Conservation (phyloP, 2,888 invertebrate genomes). For the Nephrotoma appendiculata region DNA sequence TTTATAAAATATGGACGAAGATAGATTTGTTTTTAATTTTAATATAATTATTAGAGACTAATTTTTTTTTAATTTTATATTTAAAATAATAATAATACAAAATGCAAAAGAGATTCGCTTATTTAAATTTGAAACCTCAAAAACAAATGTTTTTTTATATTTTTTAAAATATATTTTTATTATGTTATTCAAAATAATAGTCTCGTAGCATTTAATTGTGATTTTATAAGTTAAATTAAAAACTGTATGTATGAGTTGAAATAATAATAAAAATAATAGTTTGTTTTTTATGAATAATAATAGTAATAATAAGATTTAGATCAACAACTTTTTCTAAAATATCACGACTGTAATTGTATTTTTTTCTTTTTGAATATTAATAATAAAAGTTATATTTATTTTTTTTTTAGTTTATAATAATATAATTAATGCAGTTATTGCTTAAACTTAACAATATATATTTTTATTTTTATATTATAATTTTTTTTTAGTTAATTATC, state of each 20-base stretch:
- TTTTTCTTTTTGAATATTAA: background rate
- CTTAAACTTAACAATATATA: conserved; percentile 3
- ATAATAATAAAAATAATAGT: background rate
- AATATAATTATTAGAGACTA: background rate
- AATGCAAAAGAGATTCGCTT: background rate
- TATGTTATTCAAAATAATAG: background rate
- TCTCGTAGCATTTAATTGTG: background rate
- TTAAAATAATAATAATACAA: background rate
- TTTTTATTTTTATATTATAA: background rate
- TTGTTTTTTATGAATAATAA: background rate
- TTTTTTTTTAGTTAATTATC: conserved; percentile 1
- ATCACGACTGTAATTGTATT: conserved; percentile 6
- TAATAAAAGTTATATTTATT: background rate
- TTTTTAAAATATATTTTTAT: background rate
- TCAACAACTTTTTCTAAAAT: conserved; percentile 7
- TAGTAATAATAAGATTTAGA: background rate
- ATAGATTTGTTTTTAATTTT: background rate
- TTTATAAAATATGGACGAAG: background rate
- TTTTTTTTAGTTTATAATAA: background rate
- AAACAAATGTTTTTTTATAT: background rate
- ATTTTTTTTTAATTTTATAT: background rate
- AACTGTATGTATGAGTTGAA: background rate
- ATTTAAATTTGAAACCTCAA: background rate
- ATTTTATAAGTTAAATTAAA: background rate
- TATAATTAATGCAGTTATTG: conserved; percentile 1